Evolutionary conservation across 2,113 vertebrate species (phyloP).

Genomic region (Bagarius yarrelli): DNA sequence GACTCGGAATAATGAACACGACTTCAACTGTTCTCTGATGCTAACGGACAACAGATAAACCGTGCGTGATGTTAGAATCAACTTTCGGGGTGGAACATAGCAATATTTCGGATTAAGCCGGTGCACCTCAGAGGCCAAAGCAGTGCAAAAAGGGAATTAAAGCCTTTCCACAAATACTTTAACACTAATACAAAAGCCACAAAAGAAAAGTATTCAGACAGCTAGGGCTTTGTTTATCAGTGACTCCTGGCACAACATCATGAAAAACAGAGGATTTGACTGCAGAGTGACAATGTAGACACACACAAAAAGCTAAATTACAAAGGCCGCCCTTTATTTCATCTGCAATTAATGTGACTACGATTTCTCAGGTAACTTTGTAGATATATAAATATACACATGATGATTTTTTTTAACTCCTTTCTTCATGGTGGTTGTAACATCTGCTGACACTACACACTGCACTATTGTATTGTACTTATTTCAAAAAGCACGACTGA

Average conservation of each 20-base stretch:
- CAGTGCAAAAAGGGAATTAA: background rate
- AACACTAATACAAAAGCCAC: background rate
- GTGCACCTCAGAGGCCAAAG: background rate
- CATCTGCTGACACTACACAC: too few species aligned
- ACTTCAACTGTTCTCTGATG: background rate
- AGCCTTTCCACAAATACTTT: background rate
- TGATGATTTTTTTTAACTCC: too few species aligned
- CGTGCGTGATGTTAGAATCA: background rate
- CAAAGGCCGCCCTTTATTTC: background rate
- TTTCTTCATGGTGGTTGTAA: too few species aligned
- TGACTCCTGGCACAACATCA: conserved; percentile 1
- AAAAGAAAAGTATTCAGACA: conserved; percentile 12
- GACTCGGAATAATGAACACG: background rate
- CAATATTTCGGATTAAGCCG: background rate
- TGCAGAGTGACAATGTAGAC: background rate
- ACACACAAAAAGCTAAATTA: too few species aligned
- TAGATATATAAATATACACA: background rate
- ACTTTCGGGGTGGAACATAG: background rate
- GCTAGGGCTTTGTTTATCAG: conserved; percentile 8
- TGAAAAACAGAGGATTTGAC: conserved; percentile 18
- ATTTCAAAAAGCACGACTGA: background rate
- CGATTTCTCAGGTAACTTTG: conserved; percentile 13
- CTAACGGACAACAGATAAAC: background rate
- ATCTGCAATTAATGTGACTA: conserved; percentile 7
- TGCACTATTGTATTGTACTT: too few species aligned